phyloP scores from a whole-genome alignment of 1,140 invertebrate species.

The Drosophila malerkotliana region DNA sequence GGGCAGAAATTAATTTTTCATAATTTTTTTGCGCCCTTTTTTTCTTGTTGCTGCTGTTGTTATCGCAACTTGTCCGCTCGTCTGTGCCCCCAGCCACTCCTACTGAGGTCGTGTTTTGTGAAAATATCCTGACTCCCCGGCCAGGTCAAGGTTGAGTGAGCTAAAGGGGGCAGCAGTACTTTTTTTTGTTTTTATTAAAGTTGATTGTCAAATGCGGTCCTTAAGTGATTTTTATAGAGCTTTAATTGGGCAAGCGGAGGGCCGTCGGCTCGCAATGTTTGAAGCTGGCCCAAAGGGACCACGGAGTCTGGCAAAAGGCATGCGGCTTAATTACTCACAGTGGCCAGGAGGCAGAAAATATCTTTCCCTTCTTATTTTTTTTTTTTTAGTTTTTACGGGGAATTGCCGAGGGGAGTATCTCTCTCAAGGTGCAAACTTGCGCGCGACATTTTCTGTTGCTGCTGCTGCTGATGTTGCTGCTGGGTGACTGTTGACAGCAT shows the following conservation, averaged over 20 bases:
- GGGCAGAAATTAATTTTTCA: slow-evolving; percentile 82
- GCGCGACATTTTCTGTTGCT: slow-evolving; percentile 52
- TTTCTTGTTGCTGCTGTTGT: slow-evolving; percentile 49
- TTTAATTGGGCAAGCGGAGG: slow-evolving; percentile 61
- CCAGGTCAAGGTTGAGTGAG: slow-evolving; percentile 70
- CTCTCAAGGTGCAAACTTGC: slow-evolving; percentile 52
- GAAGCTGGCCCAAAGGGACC: slow-evolving; percentile 45
- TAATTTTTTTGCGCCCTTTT: slow-evolving; percentile 80
- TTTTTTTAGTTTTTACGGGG: slow-evolving; percentile 1
- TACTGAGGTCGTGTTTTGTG: slow-evolving; percentile 50
- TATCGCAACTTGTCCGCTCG: slow-evolving; percentile 71
- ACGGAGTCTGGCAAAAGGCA: slow-evolving; percentile 43
- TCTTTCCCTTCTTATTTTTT: slow-evolving; percentile 13
- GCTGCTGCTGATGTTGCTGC: slow-evolving; percentile 33
- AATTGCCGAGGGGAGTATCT: slow-evolving; percentile 15
- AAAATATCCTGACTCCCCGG: slow-evolving; percentile 38
- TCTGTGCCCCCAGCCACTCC: slow-evolving; percentile 16
- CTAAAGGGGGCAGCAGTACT: neutral
- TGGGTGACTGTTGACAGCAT: slow-evolving; percentile 74
- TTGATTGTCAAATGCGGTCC: slow-evolving; percentile 75
- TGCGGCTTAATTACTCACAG: slow-evolving; percentile 75
- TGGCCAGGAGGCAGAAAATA: slow-evolving; percentile 46
- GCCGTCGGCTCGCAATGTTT: slow-evolving; percentile 36
- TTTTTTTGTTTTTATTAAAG: slow-evolving; percentile 71
- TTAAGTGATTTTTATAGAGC: slow-evolving; percentile 79